Evolutionary conservation across 2,797 vertebrate species (phyloP).

Genomic region (Neosalanx taihuensis): DNA sequence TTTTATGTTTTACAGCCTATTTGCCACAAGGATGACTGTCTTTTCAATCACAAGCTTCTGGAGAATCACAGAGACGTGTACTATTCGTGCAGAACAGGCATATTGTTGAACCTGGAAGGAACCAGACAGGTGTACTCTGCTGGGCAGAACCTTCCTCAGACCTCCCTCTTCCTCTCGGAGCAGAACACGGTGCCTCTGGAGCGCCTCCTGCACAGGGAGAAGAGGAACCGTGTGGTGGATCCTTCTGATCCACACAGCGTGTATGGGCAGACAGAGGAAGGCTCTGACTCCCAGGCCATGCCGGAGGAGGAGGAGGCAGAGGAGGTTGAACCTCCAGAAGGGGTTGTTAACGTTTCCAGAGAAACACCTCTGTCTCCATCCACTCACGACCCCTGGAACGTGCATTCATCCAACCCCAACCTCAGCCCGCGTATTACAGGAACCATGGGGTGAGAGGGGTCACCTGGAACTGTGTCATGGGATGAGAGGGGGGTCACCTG

Average conservation of each 20-base stretch:
- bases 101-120: constrained; percentile 86
- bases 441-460: constrained; percentile 54
- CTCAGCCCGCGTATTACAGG: constrained; percentile 63
- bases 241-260: constrained; percentile 65
- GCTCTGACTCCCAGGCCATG: constrained; percentile 69
- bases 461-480: neutral
- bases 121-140: constrained; percentile 75
- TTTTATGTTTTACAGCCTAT: constrained; percentile 66
- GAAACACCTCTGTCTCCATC: constrained; percentile 62
- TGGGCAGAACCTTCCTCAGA: constrained; percentile 82
- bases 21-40: constrained; percentile 81
- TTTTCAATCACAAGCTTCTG: constrained; percentile 85
- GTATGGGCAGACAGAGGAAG: constrained; percentile 54
- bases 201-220: constrained; percentile 80
- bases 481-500: constrained; percentile 26
- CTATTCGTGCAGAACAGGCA: constrained; percentile 79
- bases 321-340: constrained; percentile 9
- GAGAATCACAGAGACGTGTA: constrained; percentile 92
- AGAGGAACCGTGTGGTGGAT: constrained; percentile 74
- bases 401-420: constrained; percentile 45
- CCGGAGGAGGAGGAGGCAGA: constrained; percentile 59
- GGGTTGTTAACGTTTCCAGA: constrained; percentile 59
- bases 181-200: constrained; percentile 87
- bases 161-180: constrained; percentile 87
- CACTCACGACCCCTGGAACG: constrained; percentile 73